Evolutionary conservation across 2,888 invertebrate genomes (phyloP).

Genomic region (Galeruca laticollis): DNA sequence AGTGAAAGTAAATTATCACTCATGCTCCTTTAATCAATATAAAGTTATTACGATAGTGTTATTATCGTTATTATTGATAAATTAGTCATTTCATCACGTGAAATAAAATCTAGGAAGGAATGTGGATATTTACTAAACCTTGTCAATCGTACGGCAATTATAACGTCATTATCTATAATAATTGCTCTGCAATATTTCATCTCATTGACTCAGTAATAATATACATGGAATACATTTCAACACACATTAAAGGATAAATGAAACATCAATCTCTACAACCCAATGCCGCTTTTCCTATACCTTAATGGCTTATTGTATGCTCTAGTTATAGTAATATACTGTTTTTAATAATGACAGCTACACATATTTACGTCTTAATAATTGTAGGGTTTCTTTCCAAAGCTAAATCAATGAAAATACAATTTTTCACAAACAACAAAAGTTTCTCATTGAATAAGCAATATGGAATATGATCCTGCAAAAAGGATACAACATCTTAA

Average conservation of each 20-base stretch:
- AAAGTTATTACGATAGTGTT: neutral
- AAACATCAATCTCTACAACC: slow-evolving; percentile 11
- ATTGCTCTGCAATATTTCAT: slow-evolving; percentile 35
- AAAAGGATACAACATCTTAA: too few species aligned
- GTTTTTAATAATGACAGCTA: too few species aligned
- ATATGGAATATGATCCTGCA: too few species aligned
- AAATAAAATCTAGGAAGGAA: slow-evolving; percentile 10
- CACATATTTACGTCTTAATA: too few species aligned
- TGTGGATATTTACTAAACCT: slow-evolving; percentile 26
- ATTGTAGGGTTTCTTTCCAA: too few species aligned
- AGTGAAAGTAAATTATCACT: neutral
- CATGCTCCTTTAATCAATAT: too few species aligned
- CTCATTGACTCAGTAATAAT: slow-evolving; percentile 39
- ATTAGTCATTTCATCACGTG: neutral
- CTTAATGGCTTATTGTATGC: slow-evolving; percentile 2
- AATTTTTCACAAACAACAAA: too few species aligned
- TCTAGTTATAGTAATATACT: neutral
- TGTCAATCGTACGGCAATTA: slow-evolving; percentile 37
- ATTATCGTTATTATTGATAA: neutral
- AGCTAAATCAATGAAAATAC: too few species aligned
- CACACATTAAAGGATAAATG: slow-evolving; percentile 5
- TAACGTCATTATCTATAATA: slow-evolving; percentile 40
- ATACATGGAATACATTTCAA: slow-evolving; percentile 17
- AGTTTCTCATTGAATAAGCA: too few species aligned
- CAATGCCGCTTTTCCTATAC: slow-evolving; percentile 14